phyloP scores from a whole-genome alignment of 2,888 invertebrate species.

The Antheraea yamamai region DNA sequence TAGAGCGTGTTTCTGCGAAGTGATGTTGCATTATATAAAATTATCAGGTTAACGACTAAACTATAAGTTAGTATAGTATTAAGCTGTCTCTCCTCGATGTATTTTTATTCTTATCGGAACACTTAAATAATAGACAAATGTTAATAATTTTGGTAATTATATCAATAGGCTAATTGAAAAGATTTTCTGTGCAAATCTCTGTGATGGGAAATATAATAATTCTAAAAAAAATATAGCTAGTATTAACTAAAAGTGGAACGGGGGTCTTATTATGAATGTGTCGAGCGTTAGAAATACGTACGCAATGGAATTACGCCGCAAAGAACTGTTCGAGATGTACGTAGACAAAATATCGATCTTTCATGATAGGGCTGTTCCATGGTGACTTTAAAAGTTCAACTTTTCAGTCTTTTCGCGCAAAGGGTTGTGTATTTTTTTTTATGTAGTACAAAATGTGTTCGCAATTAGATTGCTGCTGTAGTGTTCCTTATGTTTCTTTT shows the following conservation, averaged over 20 bases:
- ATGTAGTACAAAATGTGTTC: conserved; percentile 82
- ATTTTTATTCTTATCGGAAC: conserved; percentile 63
- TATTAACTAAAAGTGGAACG: conserved; percentile 73
- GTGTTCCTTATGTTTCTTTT: conserved; percentile 78
- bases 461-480: conserved; percentile 82
- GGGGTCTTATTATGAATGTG: conserved; percentile 53
- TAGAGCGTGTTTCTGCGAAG: conserved; percentile 60
- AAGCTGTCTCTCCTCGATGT: conserved; percentile 70
- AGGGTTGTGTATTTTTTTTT: conserved; percentile 82
- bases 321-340: no score
- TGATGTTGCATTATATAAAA: conserved; percentile 34
- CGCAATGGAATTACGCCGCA: conserved; percentile 16
- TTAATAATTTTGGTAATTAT: conserved; percentile 74
- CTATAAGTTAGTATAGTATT: conserved; percentile 70
- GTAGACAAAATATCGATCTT: background rate
- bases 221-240: conserved; percentile 71
- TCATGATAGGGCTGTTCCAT: conserved; percentile 54
- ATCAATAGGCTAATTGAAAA: conserved; percentile 75
- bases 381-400: conserved; percentile 77
- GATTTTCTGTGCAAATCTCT: conserved; percentile 78
- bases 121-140: conserved; percentile 65
- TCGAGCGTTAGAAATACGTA: conserved; percentile 33
- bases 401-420: conserved; percentile 82
- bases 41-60: conserved; percentile 67
- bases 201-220: conserved; percentile 74